Evolutionary conservation across 2,888 invertebrate genomes (phyloP).

Genomic region (Steromphala cineraria): DNA sequence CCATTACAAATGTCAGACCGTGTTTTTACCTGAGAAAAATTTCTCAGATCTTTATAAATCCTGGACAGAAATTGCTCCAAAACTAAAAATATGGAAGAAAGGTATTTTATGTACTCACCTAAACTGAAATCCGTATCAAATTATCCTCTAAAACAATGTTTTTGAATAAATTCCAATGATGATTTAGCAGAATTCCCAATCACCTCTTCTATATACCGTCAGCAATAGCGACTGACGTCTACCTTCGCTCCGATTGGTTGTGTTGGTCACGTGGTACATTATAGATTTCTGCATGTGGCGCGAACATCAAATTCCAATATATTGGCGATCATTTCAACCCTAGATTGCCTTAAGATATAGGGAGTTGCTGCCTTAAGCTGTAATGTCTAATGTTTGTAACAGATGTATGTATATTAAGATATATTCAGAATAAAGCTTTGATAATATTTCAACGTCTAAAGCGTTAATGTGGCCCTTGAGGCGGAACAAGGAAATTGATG

Average conservation of each 20-base stretch:
- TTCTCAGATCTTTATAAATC: not conserved
- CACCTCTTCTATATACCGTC: not conserved
- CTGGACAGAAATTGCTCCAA: not conserved
- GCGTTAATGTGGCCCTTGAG: too few species aligned
- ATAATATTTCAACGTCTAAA: too few species aligned
- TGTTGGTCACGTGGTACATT: not conserved
- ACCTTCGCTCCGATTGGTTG: not conserved
- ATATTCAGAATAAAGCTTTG: too few species aligned
- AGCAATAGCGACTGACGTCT: not conserved
- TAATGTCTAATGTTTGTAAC: too few species aligned
- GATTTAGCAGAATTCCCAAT: not conserved
- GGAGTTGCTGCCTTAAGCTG: too few species aligned
- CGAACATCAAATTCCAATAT: slow-evolving; percentile 5
- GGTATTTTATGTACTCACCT: not conserved
- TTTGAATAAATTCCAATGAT: not conserved
- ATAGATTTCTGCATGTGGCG: not conserved
- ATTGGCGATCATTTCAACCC: too few species aligned
- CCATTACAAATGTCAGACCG: not conserved
- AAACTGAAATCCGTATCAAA: not conserved
- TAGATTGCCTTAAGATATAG: too few species aligned
- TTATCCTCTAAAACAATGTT: not conserved
- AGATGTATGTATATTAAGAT: too few species aligned
- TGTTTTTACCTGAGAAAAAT: not conserved
- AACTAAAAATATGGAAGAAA: not conserved
- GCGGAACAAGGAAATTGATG: too few species aligned